Evolutionary conservation across 2,113 vertebrate species (phyloP).

Genomic region (Cyprinodon brontotheroides): DNA sequence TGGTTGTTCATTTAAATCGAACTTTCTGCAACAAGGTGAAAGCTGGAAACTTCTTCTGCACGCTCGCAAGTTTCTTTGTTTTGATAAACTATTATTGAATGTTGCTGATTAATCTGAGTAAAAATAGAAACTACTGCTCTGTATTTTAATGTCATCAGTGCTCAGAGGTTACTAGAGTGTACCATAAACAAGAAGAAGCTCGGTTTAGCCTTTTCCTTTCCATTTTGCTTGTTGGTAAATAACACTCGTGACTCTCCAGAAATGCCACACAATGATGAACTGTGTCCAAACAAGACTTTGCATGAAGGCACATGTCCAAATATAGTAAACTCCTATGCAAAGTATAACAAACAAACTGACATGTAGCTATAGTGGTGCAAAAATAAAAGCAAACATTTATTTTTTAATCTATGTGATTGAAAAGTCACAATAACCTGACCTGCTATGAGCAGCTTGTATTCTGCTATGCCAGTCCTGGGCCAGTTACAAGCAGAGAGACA

Average conservation of each 20-base stretch:
- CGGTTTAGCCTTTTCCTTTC: neutral
- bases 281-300: constrained; percentile 28
- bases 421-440: no score
- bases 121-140: neutral
- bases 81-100: neutral
- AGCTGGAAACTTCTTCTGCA: neutral
- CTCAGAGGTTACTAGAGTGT: neutral
- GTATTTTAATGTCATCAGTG: neutral
- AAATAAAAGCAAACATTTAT: neutral
- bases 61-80: neutral
- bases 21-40: neutral
- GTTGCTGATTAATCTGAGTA: neutral
- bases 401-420: neutral
- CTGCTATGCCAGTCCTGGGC: no score
- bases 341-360: neutral
- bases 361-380: neutral
- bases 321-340: constrained; percentile 10
- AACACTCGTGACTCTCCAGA: constrained; percentile 14
- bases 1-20: constrained; percentile 10
- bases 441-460: no score
- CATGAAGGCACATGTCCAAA: constrained; percentile 8
- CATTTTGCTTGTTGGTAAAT: constrained; percentile 39
- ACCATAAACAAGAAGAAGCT: neutral
- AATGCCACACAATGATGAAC: constrained; percentile 10
- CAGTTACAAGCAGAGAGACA: no score